A percentile compares a stretch with the other conserved stretches of the same genome.
Evolutionary conservation across 2,113 vertebrate species (phyloP).

Genomic region (Sylvietta virens): DNA sequence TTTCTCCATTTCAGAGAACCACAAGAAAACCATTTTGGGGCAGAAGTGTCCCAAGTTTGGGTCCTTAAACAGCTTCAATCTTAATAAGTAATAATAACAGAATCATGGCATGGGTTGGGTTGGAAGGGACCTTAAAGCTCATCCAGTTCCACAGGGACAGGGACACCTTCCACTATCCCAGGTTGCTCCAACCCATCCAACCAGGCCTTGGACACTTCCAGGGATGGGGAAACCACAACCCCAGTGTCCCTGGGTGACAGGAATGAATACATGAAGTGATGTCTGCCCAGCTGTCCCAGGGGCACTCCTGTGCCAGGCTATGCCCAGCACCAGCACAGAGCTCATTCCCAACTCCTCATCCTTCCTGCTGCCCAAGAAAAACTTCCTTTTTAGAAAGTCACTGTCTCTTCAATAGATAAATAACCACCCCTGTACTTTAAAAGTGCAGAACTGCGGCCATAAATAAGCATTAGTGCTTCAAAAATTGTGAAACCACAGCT

Average conservation of each 20-base stretch:
- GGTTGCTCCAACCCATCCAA: neutral
- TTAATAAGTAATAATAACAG: neutral
- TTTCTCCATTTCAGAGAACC: neutral
- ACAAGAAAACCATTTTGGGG: neutral
- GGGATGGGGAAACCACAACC: neutral
- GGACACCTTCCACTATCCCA: neutral
- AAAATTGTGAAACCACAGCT: conserved; percentile 31
- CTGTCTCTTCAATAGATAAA: neutral
- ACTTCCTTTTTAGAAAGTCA: neutral
- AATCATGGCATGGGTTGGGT: too few relatives aligned
- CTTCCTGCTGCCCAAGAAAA: accelerated
- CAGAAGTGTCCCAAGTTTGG: neutral
- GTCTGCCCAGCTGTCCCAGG: accelerated
- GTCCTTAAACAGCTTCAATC: neutral
- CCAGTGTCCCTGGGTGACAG: neutral
- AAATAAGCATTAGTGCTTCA: conserved; percentile 25
- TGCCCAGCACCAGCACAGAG: neutral
- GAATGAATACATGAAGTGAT: neutral
- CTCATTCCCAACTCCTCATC: neutral
- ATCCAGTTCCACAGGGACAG: neutral
- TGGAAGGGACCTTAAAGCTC: neutral
- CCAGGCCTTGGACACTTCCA: neutral
- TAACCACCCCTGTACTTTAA: neutral
- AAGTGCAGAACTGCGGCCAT: neutral
- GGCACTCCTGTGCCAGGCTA: too few relatives aligned